A percentile compares a stretch with the other conserved stretches of the same genome.
These are phyloP conservation scores for Aurelia sp. DNA, from an alignment of 30 jellyfish, hydroid and myxozoan species.

Conservation along the genomic window DNA sequence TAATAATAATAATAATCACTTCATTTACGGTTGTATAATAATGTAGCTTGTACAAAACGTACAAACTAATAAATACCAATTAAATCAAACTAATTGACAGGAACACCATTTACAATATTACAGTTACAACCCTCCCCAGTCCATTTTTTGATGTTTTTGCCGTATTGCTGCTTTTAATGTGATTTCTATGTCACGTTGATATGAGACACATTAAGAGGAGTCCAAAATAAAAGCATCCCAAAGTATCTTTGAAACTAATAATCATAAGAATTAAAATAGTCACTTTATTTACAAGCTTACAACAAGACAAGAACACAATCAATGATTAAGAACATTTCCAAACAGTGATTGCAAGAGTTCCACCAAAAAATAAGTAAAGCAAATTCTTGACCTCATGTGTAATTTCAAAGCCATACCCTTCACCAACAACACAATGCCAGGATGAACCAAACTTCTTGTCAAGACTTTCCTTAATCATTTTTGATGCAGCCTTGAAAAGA, in stretches of 20 bases:
- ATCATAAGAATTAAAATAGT: too few species aligned
- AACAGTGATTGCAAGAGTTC: conserved; percentile 91
- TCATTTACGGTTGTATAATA: too few species aligned
- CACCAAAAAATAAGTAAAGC: conserved; percentile 90
- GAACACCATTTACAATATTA: too few species aligned
- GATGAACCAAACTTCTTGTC: conserved; percentile 98
- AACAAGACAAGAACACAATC: not conserved
- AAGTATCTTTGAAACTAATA: not conserved
- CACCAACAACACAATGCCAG: conserved; percentile 99
- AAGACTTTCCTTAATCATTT: conserved; percentile 93
- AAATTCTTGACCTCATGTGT: conserved; percentile 93
- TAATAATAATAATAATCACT: too few species aligned
- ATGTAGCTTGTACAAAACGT: too few species aligned
- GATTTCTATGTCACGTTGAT: too few species aligned
- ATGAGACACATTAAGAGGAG: too few species aligned
- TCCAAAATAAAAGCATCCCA: not conserved
- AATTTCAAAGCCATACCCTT: conserved; percentile 93
- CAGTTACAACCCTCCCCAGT: too few species aligned
- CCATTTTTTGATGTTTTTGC: too few species aligned
- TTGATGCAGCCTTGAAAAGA: conserved; percentile 87
- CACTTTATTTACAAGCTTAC: conserved; percentile 7
- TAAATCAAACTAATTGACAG: too few species aligned
- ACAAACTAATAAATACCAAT: too few species aligned
- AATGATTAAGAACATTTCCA: conserved; percentile 92
- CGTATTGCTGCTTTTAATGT: too few species aligned